Evolutionary conservation across 92 coral and sea anemone genomes (phyloP), one percentile per base, ranked within the genome.

Genomic region (Anthopleura xanthogrammica): DNA sequence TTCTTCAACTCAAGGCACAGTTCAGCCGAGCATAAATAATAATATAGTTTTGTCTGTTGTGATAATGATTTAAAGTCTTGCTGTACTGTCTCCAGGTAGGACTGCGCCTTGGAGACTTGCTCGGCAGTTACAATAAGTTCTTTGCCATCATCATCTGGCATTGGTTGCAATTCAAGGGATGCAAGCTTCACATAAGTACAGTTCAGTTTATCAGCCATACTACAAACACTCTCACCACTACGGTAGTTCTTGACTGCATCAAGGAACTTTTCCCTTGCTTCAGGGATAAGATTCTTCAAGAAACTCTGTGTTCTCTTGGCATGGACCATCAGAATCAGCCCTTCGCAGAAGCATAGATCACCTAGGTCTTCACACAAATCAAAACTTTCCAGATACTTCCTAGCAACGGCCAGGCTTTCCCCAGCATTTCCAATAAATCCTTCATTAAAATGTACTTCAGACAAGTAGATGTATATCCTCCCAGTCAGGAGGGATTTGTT

Each of bases 361-460:
- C 97, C 99, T 52, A 87, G 72, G 41, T 96, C 99, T 52, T 94
- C 98, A 84, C 97, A 96, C 9, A 90, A 83, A 66, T 82, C 92
- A 80, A 96, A 73, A 22, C 80, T 76, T 84, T 85, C 91, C 29
- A 96, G 88, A 80, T 90, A 94, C 76, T 88, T 92, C 74, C 94
- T 83, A 41, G 99, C 99, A 76, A 96, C 89, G 22, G 88, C 85
- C 36, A 94, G 91, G 83, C 98, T 95, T 52, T 96, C 99, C n/a
- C 93, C 98, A 19, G 98, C 98, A 64, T 91, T 94, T 60, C 99
- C 99, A 56, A 96, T 89, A 36, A 72, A 88, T 7, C 92, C 91
- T 64, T 94, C 98, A 60, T 82, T 89, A 74, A 90, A 93, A 81
- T 96, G 99, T 39, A 91, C 90, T 52, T 94, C 88, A 2, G 99